Base-by-base conservation (phyloP, 2,888 invertebrate species). In the Meteorus colon region DNA sequence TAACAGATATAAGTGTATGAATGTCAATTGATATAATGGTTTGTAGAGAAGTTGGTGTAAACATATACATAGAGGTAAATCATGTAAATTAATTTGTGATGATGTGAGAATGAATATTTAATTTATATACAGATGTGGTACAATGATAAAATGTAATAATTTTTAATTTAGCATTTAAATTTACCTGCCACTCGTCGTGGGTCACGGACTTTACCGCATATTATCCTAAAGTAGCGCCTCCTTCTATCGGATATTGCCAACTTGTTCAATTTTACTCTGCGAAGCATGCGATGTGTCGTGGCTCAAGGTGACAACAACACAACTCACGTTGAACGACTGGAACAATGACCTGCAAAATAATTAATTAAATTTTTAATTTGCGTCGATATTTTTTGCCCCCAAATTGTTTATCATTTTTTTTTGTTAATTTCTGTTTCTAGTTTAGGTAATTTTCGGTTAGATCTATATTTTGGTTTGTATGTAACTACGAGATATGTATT, bases 131-230 rank as follows among this genome's bases (percentile, higher is more conserved):
- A 6, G 8, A 55, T 24, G 24, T 19, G 8, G 8, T 55, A 19
- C 2, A 8, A 19, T 55, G n/a, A 19, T 19, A n/a, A 55, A 55
- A 55, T 24, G n/a, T 24, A 6, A 8, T 55, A n/a, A 55, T 55
- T 19, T 55, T 55, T 55, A 55, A n/a, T 55, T 19, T 19, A 37
- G 24, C 19, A n/a, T 19, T 55, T 68, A 31, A 74, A 70, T 71
- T 76, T 78, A 81, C 80, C 81, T 80, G 79, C 80, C 80, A 81
- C 77, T 79, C 77, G 80, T 79, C 77, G 80, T 77, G 79, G 71
- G 70, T 77, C 66, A 72, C 78, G 77, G 69, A 77, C 72, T 80
- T 78, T 81, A 81, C 81, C 79, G 81, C 81, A 81, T 81, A 79
- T 81, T 81, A 80, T 79, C 80, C 79, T 51, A 74, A 66, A 51